These are phyloP conservation scores for Leptopilina myrica DNA, from an alignment of 2,888 invertebrate genomes.

Conservation along the genomic window DNA sequence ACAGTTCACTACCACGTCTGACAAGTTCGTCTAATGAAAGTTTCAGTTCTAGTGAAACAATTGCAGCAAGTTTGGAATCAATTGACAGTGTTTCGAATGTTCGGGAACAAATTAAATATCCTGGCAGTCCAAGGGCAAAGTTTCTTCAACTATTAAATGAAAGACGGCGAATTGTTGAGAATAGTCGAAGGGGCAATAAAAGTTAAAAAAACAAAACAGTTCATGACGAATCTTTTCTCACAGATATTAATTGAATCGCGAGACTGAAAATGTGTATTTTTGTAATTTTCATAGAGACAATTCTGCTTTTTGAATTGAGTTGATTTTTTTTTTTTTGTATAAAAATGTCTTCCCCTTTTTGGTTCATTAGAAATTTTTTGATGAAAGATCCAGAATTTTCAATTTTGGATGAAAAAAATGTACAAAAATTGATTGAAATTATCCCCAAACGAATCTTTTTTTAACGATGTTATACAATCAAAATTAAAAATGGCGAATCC, in stretches of 20 bases:
- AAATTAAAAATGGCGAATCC: too few species aligned
- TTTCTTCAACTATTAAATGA: slow-evolving; percentile 67
- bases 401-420: too few species aligned
- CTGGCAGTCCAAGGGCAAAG: slow-evolving; percentile 67
- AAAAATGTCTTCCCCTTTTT: slow-evolving; percentile 1
- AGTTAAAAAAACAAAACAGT: slow-evolving; percentile 45
- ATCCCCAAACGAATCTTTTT: too few species aligned
- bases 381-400: too few species aligned
- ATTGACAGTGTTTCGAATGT: slow-evolving; percentile 52
- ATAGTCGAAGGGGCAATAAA: slow-evolving; percentile 59
- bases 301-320: not conserved
- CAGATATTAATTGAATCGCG: slow-evolving; percentile 18
- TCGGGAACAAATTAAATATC: slow-evolving; percentile 63
- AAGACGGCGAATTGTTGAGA: slow-evolving; percentile 67
- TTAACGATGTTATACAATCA: too few species aligned
- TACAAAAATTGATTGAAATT: too few species aligned
- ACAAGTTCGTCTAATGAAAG: slow-evolving; percentile 20
- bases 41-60: slow-evolving; percentile 28
- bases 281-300: slow-evolving; percentile 40
- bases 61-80: slow-evolving; percentile 54
- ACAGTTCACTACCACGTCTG: slow-evolving; percentile 22
- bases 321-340: not conserved
- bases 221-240: not conserved
- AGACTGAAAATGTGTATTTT: slow-evolving; percentile 50
- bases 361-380: not conserved